These are phyloP conservation scores for Sebastolobus alascanus DNA, from an alignment of 2,797 vertebrate species.

Conservation along the genomic window DNA sequence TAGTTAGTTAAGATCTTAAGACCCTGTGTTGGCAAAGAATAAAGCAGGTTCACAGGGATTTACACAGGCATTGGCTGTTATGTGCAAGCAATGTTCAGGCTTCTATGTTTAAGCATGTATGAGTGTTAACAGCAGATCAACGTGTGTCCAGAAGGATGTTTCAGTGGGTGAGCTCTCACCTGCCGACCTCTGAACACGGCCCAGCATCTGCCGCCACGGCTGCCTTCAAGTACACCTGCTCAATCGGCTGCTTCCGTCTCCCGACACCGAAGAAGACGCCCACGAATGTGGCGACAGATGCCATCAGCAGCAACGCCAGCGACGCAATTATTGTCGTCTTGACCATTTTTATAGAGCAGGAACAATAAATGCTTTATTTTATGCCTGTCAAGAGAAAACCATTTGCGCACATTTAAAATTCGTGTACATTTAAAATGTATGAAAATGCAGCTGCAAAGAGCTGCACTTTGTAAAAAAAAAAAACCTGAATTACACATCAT, in stretches of 20 bases:
- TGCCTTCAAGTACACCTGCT: conserved; percentile 78
- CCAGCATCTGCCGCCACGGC: conserved; percentile 93
- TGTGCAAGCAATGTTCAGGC: not conserved
- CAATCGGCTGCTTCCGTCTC: not conserved
- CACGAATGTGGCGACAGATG: conserved; percentile 72
- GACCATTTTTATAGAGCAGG: conserved; percentile 65
- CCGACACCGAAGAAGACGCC: conserved; percentile 86
- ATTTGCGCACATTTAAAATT: not conserved
- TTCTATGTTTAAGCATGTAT: not conserved
- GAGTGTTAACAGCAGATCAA: not conserved
- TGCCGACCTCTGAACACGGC: conserved; percentile 91
- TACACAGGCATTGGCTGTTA: not conserved
- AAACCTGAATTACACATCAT: not conserved
- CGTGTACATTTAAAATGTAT: not conserved
- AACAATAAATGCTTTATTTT: not conserved
- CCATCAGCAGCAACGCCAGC: conserved; percentile 74
- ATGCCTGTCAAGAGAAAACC: conserved; percentile 23
- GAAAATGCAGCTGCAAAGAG: not conserved
- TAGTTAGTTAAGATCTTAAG: conserved; percentile 21
- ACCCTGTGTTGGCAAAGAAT: conserved; percentile 3
- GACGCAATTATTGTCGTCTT: conserved; percentile 63
- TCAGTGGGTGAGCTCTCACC: conserved; percentile 79
- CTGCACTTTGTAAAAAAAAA: too few relatives aligned
- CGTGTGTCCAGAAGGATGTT: not conserved
- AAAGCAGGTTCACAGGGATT: conserved; percentile 7